Evolutionary conservation across 92 coral and sea anemone genomes (phyloP), one percentile per base, ranked within the genome.

Genomic region (Parazoanthus atlanticus): DNA sequence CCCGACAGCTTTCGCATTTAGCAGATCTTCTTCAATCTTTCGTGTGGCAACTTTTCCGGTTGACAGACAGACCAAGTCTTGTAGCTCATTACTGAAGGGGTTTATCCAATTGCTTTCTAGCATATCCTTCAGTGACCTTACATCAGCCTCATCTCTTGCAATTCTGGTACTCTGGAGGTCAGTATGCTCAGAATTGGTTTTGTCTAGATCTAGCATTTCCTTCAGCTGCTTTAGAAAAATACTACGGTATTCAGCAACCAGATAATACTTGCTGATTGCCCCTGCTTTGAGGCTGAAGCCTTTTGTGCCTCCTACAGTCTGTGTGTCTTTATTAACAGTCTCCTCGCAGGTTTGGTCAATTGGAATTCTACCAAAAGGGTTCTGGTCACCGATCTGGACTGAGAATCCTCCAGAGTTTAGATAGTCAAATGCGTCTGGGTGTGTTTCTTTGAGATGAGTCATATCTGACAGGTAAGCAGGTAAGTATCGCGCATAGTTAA

Each of bases 401-500:
- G 88, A 90, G 33, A 89, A 84, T 86, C 91, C 93, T 52, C 90
- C 86, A 65, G 73, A 40, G 23, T 23, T 49, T 56, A 85, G 80
- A 47, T 43, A 40, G 43, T 49, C 30, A 36, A 66, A 69, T 41
- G 88, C 88, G 29, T 87, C 90, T 17, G 90, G 86, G 54, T 87
- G 90, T 52, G 43, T 67, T 30, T 87, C 86, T 41, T 46, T 30
- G 29, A 87, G 85, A 25, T 54, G 33, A 79, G 73, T 21, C 76
- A 87, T 34, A 26, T 75, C 76, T 70, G 34, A 91, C 84, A 90
- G 85, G 79, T 92, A 90, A 26, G 79, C 87, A 80, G 92, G 83
- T 40, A 92, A 74, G 85, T 90, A 92, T 78, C 89, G 84, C 73
- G 93, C 88, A 61, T 90, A 92, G 73, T 90, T 92, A n/a, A 89